Conservation (phyloP, 1,140 invertebrate genomes). For the Semibalanus balanoides region DNA sequence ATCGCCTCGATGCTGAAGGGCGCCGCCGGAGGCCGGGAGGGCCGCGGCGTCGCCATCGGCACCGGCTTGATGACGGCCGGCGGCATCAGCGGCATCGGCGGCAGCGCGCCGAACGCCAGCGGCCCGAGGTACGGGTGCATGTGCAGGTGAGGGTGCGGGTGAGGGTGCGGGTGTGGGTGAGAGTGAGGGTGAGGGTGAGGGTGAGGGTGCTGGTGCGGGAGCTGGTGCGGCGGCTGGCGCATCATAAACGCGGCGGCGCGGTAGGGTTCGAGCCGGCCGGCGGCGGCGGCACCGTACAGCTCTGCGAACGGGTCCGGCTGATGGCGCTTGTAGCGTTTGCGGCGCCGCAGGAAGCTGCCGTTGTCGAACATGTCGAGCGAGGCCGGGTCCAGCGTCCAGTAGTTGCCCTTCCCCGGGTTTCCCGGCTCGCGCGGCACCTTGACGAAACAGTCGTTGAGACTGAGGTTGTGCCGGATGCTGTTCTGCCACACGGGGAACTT, state of each 20-base stretch:
- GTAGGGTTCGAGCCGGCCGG: conserved; percentile 14
- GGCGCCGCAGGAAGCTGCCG: conserved; percentile 81
- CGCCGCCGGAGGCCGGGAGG: conserved; percentile 17
- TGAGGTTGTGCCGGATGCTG: conserved; percentile 92
- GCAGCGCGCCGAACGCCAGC: conserved; percentile 26
- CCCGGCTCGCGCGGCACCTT: conserved; percentile 96
- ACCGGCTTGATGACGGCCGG: conserved; percentile 26
- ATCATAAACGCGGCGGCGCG: conserved; percentile 13
- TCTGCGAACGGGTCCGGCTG: conserved; percentile 32
- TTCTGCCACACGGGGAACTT: conserved; percentile 96
- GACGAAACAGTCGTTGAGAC: conserved; percentile 96
- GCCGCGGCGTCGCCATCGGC: conserved; percentile 26
- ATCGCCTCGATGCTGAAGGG: conserved; percentile 24
- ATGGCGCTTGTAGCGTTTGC: conserved; percentile 89
- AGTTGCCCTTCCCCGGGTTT: conserved; percentile 97
- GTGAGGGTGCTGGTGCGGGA: conserved; percentile 20
- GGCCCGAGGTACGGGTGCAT: conserved; percentile 33
- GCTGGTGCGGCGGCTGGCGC: conserved; percentile 23
- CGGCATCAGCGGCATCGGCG: conserved; percentile 32
- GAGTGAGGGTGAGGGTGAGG: conserved; percentile 21
- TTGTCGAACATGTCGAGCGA: conserved; percentile 99
- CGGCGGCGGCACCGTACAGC: conserved; percentile 20
- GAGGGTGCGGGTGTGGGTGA: conserved; percentile 23
- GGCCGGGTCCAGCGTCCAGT: conserved; percentile 94
- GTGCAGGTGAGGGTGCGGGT: conserved; percentile 20